A percentile compares a stretch with the other conserved stretches of the same genome.
These are phyloP conservation scores for Escarpia spicata DNA, from an alignment of 2,888 invertebrate species.

Conservation along the genomic window DNA sequence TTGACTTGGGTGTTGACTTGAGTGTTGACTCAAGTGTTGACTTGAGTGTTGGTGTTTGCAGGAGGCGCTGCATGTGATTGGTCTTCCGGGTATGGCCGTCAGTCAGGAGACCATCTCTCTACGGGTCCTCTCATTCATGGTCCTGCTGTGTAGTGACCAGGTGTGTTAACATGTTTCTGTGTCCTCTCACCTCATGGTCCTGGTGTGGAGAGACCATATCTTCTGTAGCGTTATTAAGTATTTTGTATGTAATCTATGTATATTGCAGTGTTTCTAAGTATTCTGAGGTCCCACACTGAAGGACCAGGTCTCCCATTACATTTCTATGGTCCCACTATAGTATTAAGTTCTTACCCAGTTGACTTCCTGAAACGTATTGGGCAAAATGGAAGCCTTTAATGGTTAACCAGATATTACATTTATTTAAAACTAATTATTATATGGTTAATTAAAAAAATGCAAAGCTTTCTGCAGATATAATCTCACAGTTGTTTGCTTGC, in stretches of 20 bases:
- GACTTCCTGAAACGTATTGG: not conserved
- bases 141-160: slow-evolving; percentile 55
- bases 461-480: not conserved
- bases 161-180: slow-evolving; percentile 33
- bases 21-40: too few relatives aligned
- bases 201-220: not conserved
- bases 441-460: not conserved
- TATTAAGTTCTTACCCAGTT: not conserved
- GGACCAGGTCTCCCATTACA: not conserved
- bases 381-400: not conserved
- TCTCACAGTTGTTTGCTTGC: not conserved
- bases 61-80: not conserved
- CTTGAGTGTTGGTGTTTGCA: not conserved
- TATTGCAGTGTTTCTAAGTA: not conserved
- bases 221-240: not conserved
- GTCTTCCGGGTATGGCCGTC: not conserved
- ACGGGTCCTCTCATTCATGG: slow-evolving; percentile 47
- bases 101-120: not conserved
- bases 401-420: not conserved
- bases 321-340: not conserved
- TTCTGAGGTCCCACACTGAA: not conserved
- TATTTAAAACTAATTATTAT: not conserved
- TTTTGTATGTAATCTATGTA: not conserved
- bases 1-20: too few relatives aligned
- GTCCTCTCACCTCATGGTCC: not conserved